These are phyloP conservation scores for Oriolus oriolus DNA, from an alignment of 2,113 vertebrate genomes.

Conservation along the genomic window DNA sequence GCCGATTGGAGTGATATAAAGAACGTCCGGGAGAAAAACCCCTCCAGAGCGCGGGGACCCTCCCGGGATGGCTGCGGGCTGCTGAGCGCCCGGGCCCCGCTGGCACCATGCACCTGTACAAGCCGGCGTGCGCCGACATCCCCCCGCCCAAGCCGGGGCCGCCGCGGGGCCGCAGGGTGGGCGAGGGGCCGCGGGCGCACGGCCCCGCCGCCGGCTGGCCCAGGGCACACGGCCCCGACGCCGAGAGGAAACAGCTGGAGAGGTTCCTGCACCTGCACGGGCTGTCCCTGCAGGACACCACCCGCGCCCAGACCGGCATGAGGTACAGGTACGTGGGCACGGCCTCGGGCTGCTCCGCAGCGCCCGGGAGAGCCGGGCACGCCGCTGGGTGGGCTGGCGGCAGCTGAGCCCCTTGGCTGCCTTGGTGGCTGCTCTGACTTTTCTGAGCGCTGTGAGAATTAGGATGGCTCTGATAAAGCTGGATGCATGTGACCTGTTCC, in stretches of 20 bases:
- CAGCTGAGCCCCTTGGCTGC: fast-evolving
- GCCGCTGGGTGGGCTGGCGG: fast-evolving
- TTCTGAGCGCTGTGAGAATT: fast-evolving
- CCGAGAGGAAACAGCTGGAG: constrained; percentile 78
- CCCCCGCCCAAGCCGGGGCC: constrained; percentile 75
- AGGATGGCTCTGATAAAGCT: fast-evolving
- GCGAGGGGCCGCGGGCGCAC: neutral
- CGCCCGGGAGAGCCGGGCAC: no score
- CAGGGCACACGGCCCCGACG: neutral
- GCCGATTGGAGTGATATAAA: neutral
- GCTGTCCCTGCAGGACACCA: constrained; percentile 76
- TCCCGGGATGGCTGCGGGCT: constrained; percentile 26
- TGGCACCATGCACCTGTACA: constrained; percentile 84
- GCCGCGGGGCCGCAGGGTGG: constrained; percentile 20
- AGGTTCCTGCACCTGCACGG: constrained; percentile 81
- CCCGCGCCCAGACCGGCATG: constrained; percentile 78
- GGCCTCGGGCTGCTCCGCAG: fast-evolving
- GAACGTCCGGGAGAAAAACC: neutral
- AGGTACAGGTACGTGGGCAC: constrained; percentile 80
- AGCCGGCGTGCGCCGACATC: constrained; percentile 78
- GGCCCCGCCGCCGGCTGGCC: constrained; percentile 63
- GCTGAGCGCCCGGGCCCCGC: no score
- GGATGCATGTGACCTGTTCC: fast-evolving
- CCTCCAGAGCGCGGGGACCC: constrained; percentile 63
- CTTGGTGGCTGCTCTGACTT: fast-evolving